Base-by-base conservation (phyloP, 2,888 invertebrate species). In the Cephus rjabovi region DNA sequence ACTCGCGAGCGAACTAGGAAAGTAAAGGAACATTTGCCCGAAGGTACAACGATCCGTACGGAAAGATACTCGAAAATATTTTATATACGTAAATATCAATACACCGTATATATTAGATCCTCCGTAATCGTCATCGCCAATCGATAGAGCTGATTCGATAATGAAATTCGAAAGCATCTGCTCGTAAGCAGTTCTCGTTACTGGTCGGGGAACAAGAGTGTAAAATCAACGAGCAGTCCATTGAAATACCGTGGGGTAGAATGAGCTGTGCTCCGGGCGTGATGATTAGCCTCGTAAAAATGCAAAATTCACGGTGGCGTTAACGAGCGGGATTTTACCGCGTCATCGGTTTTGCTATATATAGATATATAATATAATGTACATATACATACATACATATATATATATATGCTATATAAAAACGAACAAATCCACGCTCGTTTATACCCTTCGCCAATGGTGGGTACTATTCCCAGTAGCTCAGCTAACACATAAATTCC, bases 401-500 rank as follows among this genome's bases (percentile, higher is more conserved):
- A 37, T 34, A 34, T 75, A 69, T 76, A 23, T 73, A 73, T 76
- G 69, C 56, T 34, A 56, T 23, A 23, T 56, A 56, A 56, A 56
- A 75, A 79, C 79, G 79, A 81, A 79, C 78, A 83, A 81, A 80
- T 83, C 77, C 80, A 40, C 12, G 71, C 31, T 33, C 71, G 71
- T 71, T 71, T 71, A 71, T 71, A 71, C 15, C 71, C 71, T 31
- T 71, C 71, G 71, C 71, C 31, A 33, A 31, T 33, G 31, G 31
- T 33, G n/a, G 40, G 33, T 37, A 37, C 77, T 77, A 79, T 77
- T 79, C 80, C 79, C 82, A 82, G 82, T 85, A 83, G 85, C 86
- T 87, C 84, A 85, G 86, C 83, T 84, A 84, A 85, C 85, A 86
- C 89, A 90, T 90, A 89, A 89, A 89, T 89, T 89, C 85, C 81